phyloP scores from a whole-genome alignment of 2,113 vertebrate genomes.

The Carassius auratus region DNA sequence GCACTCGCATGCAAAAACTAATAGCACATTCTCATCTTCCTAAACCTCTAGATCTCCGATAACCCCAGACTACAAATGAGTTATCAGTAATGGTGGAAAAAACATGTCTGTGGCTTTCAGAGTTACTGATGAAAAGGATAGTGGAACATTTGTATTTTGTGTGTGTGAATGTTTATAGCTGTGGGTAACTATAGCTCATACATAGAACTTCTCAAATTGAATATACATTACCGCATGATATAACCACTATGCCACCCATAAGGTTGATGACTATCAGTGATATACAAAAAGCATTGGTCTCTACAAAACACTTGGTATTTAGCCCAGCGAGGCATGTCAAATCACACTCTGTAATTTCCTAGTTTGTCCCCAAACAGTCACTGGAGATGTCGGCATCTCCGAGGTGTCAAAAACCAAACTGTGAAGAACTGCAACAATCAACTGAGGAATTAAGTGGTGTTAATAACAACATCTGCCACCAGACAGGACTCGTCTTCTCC shows the following conservation, averaged over 20 bases:
- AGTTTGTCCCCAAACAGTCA: neutral
- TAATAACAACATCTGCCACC: conserved; percentile 63
- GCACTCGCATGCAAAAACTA: conserved; percentile 29
- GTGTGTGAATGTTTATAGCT: neutral
- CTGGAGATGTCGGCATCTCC: neutral
- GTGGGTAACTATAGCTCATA: neutral
- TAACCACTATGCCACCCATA: neutral
- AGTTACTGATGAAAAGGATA: conserved; percentile 35
- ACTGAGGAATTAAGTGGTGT: conserved; percentile 44
- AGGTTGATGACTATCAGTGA: neutral
- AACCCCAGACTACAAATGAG: conserved; percentile 52
- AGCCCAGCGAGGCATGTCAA: neutral
- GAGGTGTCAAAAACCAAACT: conserved; percentile 39
- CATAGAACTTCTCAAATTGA: neutral
- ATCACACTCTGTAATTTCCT: neutral
- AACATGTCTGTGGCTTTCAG: conserved; percentile 45
- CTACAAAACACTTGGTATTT: neutral
- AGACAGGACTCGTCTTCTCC: conserved; percentile 58
- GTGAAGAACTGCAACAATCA: conserved; percentile 38
- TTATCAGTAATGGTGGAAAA: conserved; percentile 60
- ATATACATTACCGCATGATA: neutral
- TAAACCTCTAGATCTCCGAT: conserved; percentile 50
- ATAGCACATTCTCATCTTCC: neutral
- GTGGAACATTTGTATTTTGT: conserved; percentile 30
- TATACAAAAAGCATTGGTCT: neutral